Evolutionary conservation across 2,797 vertebrate species (phyloP).

Genomic region (Catamblyrhynchus diadema): DNA sequence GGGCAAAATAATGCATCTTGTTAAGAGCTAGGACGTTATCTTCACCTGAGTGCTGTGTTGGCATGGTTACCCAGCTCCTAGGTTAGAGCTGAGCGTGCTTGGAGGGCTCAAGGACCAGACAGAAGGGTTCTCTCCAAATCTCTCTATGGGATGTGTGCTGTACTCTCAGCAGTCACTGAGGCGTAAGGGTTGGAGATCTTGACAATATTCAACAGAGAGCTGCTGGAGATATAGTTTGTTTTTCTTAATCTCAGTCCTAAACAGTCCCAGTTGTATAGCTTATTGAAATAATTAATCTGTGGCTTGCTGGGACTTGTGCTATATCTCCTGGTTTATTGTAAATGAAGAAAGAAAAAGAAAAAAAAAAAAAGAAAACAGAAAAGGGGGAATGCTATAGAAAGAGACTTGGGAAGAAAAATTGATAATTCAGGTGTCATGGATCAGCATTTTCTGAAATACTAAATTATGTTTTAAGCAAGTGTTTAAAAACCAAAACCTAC

Average conservation of each 20-base stretch:
- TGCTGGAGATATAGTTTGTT: neutral
- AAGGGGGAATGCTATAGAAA: fast-evolving
- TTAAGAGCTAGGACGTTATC: neutral
- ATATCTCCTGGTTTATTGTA: neutral
- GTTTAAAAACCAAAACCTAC: neutral
- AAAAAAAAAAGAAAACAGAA: neutral
- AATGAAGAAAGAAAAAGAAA: neutral
- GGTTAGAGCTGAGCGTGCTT: neutral
- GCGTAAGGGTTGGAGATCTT: neutral
- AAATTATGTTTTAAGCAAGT: neutral
- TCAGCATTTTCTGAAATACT: neutral
- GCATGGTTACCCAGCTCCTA: neutral
- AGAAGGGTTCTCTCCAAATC: neutral
- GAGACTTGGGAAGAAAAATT: neutral
- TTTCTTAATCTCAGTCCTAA: neutral
- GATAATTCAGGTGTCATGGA: neutral
- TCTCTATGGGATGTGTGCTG: neutral
- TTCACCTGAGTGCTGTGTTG: neutral
- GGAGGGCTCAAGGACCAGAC: neutral
- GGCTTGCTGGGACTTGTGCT: neutral
- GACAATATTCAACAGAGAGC: neutral
- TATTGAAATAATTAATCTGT: neutral
- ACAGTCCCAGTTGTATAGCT: neutral
- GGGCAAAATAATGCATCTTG: neutral
- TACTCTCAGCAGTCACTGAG: neutral